A percentile compares a stretch with the other conserved stretches of the same genome.
These are phyloP conservation scores for Sebastes alutus DNA, from an alignment of 2,797 vertebrate genomes.

Conservation along the genomic window DNA sequence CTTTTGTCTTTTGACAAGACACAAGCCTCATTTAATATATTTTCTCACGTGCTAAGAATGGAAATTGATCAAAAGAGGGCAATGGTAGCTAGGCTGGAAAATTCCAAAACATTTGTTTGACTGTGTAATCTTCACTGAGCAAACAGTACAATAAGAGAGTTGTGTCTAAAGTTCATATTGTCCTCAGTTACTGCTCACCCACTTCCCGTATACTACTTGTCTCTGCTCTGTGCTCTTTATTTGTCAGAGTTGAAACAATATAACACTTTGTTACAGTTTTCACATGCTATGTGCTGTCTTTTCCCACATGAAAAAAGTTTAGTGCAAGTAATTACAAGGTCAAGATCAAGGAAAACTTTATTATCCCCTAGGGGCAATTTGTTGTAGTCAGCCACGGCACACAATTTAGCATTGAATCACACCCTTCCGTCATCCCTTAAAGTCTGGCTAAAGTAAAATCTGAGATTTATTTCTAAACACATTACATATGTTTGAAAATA, in stretches of 20 bases:
- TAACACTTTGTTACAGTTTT: neutral
- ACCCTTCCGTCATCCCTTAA: neutral
- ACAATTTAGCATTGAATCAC: neutral
- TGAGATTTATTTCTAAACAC: too few relatives aligned
- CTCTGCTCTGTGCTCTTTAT: neutral
- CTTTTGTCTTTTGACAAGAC: neutral
- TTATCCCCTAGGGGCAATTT: too few relatives aligned
- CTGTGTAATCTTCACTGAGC: neutral
- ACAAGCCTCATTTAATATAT: neutral
- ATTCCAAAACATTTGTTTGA: neutral
- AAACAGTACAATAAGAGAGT: constrained; percentile 15
- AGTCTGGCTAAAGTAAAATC: neutral
- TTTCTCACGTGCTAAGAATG: neutral
- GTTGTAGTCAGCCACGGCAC: too few relatives aligned
- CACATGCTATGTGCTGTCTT: neutral
- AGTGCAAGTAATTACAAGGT: neutral
- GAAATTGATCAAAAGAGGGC: neutral
- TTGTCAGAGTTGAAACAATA: neutral
- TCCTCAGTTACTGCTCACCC: neutral
- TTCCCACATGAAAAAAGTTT: neutral
- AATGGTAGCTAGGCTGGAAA: neutral
- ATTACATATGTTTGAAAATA: too few relatives aligned
- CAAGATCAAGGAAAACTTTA: too few relatives aligned
- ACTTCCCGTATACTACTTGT: neutral
- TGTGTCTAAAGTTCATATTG: constrained; percentile 33